Evolutionary conservation across 2,888 invertebrate species (phyloP).

Genomic region (Aspidiotus destructor): DNA sequence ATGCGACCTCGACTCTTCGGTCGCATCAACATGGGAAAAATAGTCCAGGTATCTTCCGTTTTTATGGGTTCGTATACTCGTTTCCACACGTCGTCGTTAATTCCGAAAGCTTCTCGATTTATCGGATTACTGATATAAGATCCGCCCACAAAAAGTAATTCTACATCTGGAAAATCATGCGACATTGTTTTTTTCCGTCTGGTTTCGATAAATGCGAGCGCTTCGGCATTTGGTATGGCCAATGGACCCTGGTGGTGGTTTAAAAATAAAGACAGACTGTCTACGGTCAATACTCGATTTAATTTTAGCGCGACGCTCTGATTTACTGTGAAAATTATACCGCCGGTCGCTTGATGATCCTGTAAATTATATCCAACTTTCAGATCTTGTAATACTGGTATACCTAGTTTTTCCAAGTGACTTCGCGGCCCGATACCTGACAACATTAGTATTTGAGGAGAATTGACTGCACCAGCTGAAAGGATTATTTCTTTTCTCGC

Average conservation of each 20-base stretch:
- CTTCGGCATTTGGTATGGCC: slow-evolving; percentile 34
- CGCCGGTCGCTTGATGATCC: slow-evolving; percentile 59
- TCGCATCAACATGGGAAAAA: slow-evolving; percentile 52
- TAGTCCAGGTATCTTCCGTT: slow-evolving; percentile 44
- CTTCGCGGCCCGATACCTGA: slow-evolving; percentile 65
- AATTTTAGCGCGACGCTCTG: slow-evolving; percentile 42
- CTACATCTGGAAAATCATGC: slow-evolving; percentile 33
- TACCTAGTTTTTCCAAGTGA: slow-evolving; percentile 44
- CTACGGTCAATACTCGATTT: slow-evolving; percentile 39
- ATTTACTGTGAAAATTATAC: slow-evolving; percentile 50
- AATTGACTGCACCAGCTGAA: slow-evolving; percentile 71
- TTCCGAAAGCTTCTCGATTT: slow-evolving; percentile 48
- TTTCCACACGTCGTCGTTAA: slow-evolving; percentile 44
- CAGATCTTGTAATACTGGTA: slow-evolving; percentile 36
- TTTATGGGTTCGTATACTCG: slow-evolving; percentile 44
- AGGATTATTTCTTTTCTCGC: slow-evolving; percentile 70
- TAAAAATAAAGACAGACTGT: slow-evolving; percentile 28
- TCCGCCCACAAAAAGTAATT: slow-evolving; percentile 33
- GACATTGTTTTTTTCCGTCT: slow-evolving; percentile 40
- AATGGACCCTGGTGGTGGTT: slow-evolving; percentile 32
- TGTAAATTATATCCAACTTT: slow-evolving; percentile 41
- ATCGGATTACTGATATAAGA: slow-evolving; percentile 35
- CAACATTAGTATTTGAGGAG: slow-evolving; percentile 65
- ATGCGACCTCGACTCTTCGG: slow-evolving; percentile 58
- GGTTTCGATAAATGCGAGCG: slow-evolving; percentile 31